Percentiles rank a stretch among this genome's conserved stretches.
Conservation (phyloP, 2,888 invertebrate species). For the Phania funesta region DNA sequence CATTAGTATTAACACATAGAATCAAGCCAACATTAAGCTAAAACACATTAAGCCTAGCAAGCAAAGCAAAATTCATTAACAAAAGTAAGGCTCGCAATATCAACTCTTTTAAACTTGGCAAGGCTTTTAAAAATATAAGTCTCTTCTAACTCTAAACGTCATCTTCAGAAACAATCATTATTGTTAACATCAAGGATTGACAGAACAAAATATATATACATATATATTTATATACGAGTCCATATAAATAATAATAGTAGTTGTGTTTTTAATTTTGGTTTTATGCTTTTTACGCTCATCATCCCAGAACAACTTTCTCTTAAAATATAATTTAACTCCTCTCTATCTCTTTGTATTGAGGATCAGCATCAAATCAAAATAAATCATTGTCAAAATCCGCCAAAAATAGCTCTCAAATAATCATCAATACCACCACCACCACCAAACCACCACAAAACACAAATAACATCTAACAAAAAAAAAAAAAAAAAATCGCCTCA, state of each 20-base stretch:
- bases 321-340: constrained; percentile 54
- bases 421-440: constrained; percentile 66
- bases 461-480: constrained; percentile 49
- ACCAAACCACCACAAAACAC: constrained; percentile 56
- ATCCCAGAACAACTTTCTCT: constrained; percentile 58
- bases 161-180: constrained; percentile 43
- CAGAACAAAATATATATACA: neutral
- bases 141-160: constrained; percentile 9
- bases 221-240: neutral
- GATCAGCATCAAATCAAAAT: constrained; percentile 60
- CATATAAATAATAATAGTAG: constrained; percentile 49
- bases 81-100: constrained; percentile 34
- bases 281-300: constrained; percentile 67
- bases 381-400: constrained; percentile 56
- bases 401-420: constrained; percentile 60
- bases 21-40: neutral
- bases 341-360: constrained; percentile 57
- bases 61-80: neutral
- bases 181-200: constrained; percentile 35
- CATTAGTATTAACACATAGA: neutral
- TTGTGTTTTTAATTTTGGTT: constrained; percentile 63
- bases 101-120: constrained; percentile 20
- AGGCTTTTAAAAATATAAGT: constrained; percentile 1
- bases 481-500: constrained; percentile 69
- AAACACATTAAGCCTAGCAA: constrained; percentile 6